phyloP scores from a whole-genome alignment of 92 coral and sea anemone genomes.

The Heliopora coerulea region DNA sequence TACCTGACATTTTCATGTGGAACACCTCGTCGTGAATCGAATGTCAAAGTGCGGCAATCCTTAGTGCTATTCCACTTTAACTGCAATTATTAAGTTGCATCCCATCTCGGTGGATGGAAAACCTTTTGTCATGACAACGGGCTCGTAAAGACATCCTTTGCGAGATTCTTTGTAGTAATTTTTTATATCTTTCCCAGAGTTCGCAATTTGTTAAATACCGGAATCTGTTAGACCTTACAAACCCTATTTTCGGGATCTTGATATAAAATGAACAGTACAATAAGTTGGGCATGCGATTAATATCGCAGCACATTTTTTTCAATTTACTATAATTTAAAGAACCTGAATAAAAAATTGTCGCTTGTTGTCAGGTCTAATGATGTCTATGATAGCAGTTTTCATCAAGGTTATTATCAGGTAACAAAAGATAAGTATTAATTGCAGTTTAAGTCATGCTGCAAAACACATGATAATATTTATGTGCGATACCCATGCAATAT shows the following conservation, averaged over 20 bases:
- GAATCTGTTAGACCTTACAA: background rate
- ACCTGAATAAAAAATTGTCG: slow-evolving; percentile 8
- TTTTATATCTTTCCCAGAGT: slow-evolving; percentile 4
- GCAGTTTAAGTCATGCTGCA: too few relatives aligned
- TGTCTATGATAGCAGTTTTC: slow-evolving; percentile 18
- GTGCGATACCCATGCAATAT: too few relatives aligned
- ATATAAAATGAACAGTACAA: background rate
- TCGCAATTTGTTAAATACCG: slow-evolving; percentile 10
- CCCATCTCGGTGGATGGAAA: background rate
- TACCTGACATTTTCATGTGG: slow-evolving; percentile 28
- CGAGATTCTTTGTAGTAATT: background rate
- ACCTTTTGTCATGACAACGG: background rate
- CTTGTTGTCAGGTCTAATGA: slow-evolving; percentile 29
- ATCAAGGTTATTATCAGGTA: slow-evolving; percentile 20
- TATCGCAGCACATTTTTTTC: background rate
- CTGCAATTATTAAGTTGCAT: background rate
- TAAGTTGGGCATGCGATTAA: slow-evolving; percentile 28
- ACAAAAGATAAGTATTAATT: slow-evolving; percentile 17
- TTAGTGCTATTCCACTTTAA: slow-evolving; percentile 11
- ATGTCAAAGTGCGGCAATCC: slow-evolving; percentile 1
- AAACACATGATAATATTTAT: background rate
- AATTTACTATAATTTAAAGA: slow-evolving; percentile 20
- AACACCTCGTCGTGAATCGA: background rate
- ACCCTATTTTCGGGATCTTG: slow-evolving; percentile 12
- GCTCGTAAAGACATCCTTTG: background rate